These are phyloP conservation scores for Clistopyga incitator DNA, from an alignment of 2,888 invertebrate species.

Conservation along the genomic window DNA sequence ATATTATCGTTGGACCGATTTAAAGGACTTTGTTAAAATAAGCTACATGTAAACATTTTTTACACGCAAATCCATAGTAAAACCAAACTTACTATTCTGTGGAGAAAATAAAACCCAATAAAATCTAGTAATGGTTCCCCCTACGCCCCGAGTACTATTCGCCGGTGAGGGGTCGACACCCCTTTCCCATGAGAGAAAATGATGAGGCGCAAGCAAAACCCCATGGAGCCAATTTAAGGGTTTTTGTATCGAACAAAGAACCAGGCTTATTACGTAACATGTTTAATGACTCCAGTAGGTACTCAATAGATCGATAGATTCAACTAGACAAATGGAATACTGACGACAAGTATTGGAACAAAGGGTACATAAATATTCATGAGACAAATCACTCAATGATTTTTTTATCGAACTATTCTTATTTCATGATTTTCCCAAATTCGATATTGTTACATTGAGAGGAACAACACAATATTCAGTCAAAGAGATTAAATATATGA, in stretches of 20 bases:
- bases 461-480: no score
- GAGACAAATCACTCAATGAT: neutral
- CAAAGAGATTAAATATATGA: no score
- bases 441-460: no score
- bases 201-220: conserved; percentile 2
- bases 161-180: neutral
- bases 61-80: no score
- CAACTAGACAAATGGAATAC: neutral
- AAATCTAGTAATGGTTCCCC: neutral
- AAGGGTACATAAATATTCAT: neutral
- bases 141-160: neutral
- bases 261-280: conserved; percentile 4
- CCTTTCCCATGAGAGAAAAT: neutral
- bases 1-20: no score
- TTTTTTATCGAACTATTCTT: neutral
- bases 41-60: no score
- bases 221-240: conserved; percentile 27
- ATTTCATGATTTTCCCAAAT: neutral
- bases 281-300: neutral
- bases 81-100: neutral
- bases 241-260: conserved; percentile 28
- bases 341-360: neutral
- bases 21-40: no score
- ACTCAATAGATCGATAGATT: neutral
- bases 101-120: neutral